Evolutionary conservation across 2,113 vertebrate species (phyloP).

Genomic region (Sminthopsis crassicaudata): DNA sequence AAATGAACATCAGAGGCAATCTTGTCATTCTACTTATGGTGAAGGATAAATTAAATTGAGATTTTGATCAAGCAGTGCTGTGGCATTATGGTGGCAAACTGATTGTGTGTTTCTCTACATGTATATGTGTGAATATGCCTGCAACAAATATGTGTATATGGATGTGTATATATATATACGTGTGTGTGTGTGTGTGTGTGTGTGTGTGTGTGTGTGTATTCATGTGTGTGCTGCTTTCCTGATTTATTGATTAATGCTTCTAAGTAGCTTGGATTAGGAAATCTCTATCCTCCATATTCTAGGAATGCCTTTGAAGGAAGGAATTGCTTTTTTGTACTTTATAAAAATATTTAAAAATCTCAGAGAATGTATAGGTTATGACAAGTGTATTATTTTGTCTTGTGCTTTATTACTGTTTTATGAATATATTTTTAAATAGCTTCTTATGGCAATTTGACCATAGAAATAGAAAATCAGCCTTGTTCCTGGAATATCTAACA

Average conservation of each 20-base stretch:
- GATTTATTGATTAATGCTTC: background rate
- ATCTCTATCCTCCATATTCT: background rate
- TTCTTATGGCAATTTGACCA: background rate
- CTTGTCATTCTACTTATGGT: background rate
- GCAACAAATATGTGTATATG: too few species aligned
- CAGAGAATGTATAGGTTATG: conserved; percentile 11
- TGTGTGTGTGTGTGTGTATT: background rate
- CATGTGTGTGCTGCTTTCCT: background rate
- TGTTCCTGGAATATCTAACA: background rate
- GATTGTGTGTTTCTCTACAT: background rate
- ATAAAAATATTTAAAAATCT: conserved; percentile 15
- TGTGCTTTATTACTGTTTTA: conserved; percentile 21
- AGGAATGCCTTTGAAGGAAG: background rate
- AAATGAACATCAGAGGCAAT: conserved; percentile 1
- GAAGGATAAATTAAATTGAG: background rate
- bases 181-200: background rate
- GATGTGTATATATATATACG: too few species aligned
- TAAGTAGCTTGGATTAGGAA: background rate
- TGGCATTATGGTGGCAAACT: background rate
- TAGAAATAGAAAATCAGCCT: background rate
- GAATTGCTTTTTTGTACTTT: conserved; percentile 19
- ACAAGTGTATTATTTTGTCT: background rate
- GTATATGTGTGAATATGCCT: background rate
- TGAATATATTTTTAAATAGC: conserved; percentile 25
- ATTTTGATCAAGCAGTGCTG: background rate